Conservation (phyloP, 2,113 vertebrate genomes). For the Recurvirostra avosetta region DNA sequence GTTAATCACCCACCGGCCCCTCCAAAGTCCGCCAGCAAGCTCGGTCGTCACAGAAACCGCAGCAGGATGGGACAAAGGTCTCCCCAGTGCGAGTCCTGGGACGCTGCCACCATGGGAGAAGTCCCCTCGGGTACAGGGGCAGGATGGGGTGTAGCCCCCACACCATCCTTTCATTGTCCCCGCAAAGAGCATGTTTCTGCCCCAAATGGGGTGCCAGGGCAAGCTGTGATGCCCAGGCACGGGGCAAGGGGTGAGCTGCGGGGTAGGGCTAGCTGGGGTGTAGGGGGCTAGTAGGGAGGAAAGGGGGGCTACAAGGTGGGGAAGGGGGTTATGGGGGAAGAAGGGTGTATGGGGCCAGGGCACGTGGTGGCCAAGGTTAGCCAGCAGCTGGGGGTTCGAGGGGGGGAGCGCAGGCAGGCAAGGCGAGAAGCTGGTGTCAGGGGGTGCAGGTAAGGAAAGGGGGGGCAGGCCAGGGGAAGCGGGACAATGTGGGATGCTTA, state of each 20-base stretch:
- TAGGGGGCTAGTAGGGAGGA: not conserved
- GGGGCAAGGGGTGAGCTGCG: not conserved
- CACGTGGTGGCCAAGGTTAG: accelerated
- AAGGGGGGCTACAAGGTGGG: not conserved
- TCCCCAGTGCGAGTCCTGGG: not conserved
- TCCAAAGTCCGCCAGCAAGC: not conserved
- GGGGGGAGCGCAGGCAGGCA: not conserved
- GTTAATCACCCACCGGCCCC: conserved; percentile 27
- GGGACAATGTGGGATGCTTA: not conserved
- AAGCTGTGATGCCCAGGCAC: not conserved
- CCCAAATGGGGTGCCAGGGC: not conserved
- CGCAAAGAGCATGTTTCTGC: not conserved
- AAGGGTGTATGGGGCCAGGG: not conserved
- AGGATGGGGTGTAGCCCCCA: not conserved
- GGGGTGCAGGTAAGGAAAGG: not conserved
- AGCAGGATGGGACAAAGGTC: conserved; percentile 16
- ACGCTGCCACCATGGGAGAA: not conserved
- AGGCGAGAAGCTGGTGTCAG: not conserved
- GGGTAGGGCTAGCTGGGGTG: not conserved
- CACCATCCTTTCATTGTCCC: not conserved
- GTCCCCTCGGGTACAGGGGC: accelerated
- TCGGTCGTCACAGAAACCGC: not conserved
- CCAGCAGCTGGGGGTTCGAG: not conserved
- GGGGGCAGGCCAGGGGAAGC: not conserved
- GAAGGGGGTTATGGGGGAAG: not conserved